phyloP scores from a whole-genome alignment of 2,113 vertebrate species.

The Phocoena phocoena region DNA sequence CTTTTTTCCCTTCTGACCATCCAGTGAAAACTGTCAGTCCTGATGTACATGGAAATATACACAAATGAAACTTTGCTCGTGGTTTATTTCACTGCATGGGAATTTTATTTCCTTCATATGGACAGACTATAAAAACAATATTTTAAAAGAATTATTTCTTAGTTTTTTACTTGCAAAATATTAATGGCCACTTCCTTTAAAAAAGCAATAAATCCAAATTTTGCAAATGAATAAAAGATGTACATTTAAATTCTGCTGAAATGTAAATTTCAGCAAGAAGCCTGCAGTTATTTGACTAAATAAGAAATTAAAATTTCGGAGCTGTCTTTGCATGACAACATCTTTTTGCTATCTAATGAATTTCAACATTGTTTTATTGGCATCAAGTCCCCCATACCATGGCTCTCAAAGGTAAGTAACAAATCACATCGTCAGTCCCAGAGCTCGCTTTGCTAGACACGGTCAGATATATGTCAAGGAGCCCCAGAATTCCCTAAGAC shows the following conservation, averaged over 20 bases:
- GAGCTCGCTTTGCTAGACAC: not conserved
- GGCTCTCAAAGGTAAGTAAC: not conserved
- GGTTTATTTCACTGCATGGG: not conserved
- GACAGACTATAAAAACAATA: not conserved
- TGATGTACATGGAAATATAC: not conserved
- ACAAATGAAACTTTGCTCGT: not conserved
- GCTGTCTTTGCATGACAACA: not conserved
- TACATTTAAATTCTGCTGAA: slow-evolving; percentile 54
- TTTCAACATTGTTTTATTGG: slow-evolving; percentile 8
- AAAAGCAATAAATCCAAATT: slow-evolving; percentile 40
- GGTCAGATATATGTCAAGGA: not conserved
- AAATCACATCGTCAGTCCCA: not conserved
- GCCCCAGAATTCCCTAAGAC: slow-evolving; percentile 7
- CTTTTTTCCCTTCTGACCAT: not conserved
- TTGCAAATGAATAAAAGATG: slow-evolving; percentile 55
- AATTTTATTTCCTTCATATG: not conserved
- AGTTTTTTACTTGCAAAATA: not conserved
- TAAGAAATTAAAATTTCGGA: slow-evolving; percentile 6
- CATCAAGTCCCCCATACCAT: not conserved
- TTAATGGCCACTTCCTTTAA: not conserved
- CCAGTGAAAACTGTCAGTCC: not conserved
- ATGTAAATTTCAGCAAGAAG: slow-evolving; percentile 20
- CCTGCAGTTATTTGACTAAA: slow-evolving; percentile 28
- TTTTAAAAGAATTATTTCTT: slow-evolving; percentile 32
- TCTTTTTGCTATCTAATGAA: slow-evolving; percentile 26